phyloP scores from a whole-genome alignment of 2,113 vertebrate species.

The Chaenogobius annularis region DNA sequence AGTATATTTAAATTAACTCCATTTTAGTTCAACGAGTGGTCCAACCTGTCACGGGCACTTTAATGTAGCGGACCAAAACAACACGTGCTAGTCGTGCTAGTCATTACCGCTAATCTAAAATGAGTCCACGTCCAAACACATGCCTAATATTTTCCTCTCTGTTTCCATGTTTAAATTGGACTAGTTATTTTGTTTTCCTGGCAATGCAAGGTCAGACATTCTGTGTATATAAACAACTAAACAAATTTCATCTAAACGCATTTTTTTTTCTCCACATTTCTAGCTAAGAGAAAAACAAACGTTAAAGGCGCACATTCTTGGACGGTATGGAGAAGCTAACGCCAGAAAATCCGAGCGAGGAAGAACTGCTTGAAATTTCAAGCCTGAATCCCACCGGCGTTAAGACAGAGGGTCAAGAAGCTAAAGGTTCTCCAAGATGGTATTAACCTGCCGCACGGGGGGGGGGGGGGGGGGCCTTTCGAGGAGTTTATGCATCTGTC shows the following conservation, averaged over 20 bases:
- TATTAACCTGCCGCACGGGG: slow-evolving; percentile 30
- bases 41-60: too few relatives aligned
- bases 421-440: slow-evolving; percentile 24
- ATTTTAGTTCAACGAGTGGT: too few relatives aligned
- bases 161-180: too few relatives aligned
- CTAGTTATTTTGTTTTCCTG: too few relatives aligned
- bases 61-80: too few relatives aligned
- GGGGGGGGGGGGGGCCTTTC: not conserved
- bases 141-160: too few relatives aligned
- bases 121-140: too few relatives aligned
- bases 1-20: too few relatives aligned
- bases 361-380: not conserved
- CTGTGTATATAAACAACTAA: not conserved
- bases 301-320: not conserved
- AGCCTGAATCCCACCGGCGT: slow-evolving; percentile 1
- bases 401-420: slow-evolving; percentile 30
- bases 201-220: too few relatives aligned
- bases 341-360: not conserved
- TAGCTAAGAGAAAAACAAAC: not conserved
- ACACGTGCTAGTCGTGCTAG: too few relatives aligned
- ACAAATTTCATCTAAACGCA: not conserved
- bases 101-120: too few relatives aligned
- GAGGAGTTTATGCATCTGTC: slow-evolving; percentile 24
- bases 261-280: not conserved
- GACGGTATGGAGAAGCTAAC: not conserved